These are phyloP conservation scores for Corapipo altera DNA, from an alignment of 2,113 vertebrate species.

Conservation along the genomic window DNA sequence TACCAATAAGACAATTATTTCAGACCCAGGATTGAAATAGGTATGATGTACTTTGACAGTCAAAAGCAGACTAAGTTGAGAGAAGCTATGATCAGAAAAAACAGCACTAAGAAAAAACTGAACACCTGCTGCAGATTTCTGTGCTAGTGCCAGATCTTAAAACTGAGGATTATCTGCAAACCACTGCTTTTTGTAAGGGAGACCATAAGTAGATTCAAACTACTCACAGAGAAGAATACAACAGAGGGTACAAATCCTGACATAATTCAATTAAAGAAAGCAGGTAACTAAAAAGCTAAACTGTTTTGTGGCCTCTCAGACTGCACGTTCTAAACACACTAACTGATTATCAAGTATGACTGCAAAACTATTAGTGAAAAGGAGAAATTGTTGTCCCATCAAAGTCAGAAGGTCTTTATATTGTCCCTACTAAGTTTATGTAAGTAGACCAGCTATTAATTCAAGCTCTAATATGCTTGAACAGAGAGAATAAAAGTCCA, in stretches of 20 bases:
- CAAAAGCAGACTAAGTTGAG: not conserved
- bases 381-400: not conserved
- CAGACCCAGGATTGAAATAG: not conserved
- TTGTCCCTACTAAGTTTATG: not conserved
- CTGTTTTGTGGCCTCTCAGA: not conserved
- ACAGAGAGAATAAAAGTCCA: not conserved
- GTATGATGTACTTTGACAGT: not conserved
- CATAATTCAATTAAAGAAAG: not conserved
- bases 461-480: not conserved
- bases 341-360: not conserved
- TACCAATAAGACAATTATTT: not conserved
- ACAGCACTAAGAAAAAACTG: not conserved
- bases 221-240: not conserved
- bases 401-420: not conserved
- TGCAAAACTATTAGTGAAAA: not conserved
- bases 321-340: not conserved
- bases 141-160: not conserved
- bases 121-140: not conserved
- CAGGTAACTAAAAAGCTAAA: not conserved
- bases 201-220: not conserved
- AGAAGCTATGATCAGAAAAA: not conserved
- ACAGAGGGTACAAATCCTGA: not conserved
- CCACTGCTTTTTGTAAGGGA: not conserved
- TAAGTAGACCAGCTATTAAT: not conserved
- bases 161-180: not conserved